phyloP scores from a whole-genome alignment of 2,888 invertebrate genomes.

The Caenorhabditis sp. region DNA sequence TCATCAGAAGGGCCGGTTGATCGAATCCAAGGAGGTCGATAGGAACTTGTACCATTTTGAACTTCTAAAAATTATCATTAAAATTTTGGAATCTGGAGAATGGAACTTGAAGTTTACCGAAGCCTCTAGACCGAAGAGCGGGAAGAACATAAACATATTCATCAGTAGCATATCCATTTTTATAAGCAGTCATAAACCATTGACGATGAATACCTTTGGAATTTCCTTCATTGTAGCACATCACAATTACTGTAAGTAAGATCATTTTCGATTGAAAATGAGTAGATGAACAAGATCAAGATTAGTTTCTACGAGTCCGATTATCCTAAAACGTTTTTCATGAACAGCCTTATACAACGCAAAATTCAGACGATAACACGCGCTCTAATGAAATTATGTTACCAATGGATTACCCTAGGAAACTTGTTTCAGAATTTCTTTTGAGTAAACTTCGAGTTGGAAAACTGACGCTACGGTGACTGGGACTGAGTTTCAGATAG shows the following conservation, averaged over 20 bases:
- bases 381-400: no score
- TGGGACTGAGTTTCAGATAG: no score
- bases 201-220: conserved; percentile 23
- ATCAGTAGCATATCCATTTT: conserved; percentile 41
- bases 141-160: conserved; percentile 58
- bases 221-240: conserved; percentile 41
- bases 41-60: conserved; percentile 16
- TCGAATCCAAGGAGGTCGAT: conserved; percentile 19
- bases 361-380: no score
- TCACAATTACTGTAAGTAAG: conserved; percentile 41
- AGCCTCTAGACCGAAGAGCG: conserved; percentile 32
- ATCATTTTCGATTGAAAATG: no score
- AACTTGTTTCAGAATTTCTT: no score
- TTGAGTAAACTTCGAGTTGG: no score
- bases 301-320: no score
- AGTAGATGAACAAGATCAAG: no score
- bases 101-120: conserved; percentile 12
- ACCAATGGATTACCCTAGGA: no score
- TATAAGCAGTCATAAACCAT: conserved; percentile 23
- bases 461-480: no score
- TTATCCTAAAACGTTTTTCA: no score
- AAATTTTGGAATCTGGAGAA: neutral
- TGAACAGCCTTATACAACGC: no score
- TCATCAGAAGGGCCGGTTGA: conserved; percentile 15
- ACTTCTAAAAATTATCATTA: conserved; percentile 8